A percentile compares a stretch with the other conserved stretches of the same genome.
phyloP scores from a whole-genome alignment of 2,797 vertebrate genomes.

The Brachymystax lenok region DNA sequence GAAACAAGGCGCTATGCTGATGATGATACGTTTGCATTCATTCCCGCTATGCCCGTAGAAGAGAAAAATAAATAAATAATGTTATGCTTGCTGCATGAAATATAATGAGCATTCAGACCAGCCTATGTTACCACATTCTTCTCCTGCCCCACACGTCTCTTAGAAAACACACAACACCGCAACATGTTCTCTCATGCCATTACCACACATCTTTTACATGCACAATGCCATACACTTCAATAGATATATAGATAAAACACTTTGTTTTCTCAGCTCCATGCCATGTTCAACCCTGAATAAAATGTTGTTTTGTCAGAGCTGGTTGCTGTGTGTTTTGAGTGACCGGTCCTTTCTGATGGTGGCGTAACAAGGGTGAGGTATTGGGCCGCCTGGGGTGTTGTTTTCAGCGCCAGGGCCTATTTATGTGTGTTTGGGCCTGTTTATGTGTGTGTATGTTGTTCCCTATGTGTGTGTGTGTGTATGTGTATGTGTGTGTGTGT shows the following conservation, averaged over 20 bases:
- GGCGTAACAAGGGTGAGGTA: constrained; percentile 43
- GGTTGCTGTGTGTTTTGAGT: constrained; percentile 35
- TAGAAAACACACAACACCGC: background rate
- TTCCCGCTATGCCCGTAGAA: too few species aligned
- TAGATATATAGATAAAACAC: background rate
- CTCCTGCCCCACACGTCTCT: background rate
- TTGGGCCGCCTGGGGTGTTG: constrained; percentile 53
- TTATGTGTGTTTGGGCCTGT: background rate
- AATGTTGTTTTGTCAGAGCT: constrained; percentile 30
- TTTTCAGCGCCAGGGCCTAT: constrained; percentile 45
- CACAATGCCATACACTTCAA: background rate
- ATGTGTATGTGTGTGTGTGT: constrained; percentile 52
- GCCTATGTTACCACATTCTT: background rate
- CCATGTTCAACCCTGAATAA: background rate
- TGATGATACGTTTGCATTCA: too few species aligned
- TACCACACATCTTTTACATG: background rate
- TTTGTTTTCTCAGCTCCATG: background rate
- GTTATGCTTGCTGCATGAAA: too few species aligned
- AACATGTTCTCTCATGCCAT: background rate
- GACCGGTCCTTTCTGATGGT: constrained; percentile 50
- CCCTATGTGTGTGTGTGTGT: background rate
- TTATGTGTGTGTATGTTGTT: background rate
- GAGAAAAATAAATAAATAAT: too few species aligned
- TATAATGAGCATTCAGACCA: too few species aligned
- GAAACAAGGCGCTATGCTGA: too few species aligned